Percentiles rank a stretch among this genome's conserved stretches.
Conservation (phyloP, 2,113 vertebrate genomes). For the Muscicapa adusta region DNA sequence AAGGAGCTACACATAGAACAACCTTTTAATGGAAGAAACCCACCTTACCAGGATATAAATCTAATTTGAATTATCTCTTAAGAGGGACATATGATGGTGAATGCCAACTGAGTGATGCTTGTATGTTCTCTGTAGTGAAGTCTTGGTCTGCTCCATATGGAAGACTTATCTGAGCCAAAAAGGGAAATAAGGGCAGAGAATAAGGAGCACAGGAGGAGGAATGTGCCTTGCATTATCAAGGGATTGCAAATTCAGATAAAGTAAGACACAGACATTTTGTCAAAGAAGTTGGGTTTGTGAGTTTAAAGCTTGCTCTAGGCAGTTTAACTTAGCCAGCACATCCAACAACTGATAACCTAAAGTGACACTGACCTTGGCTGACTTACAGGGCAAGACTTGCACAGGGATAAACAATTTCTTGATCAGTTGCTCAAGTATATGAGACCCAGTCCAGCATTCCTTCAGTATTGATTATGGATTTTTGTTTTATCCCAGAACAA, state of each 20-base stretch:
- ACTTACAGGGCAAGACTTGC: not conserved
- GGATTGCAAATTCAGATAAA: not conserved
- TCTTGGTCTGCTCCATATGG: not conserved
- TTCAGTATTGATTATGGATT: not conserved
- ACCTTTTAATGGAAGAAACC: not conserved
- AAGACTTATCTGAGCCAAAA: not conserved
- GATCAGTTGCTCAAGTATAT: not conserved
- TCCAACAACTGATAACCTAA: conserved; percentile 1
- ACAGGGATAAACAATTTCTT: not conserved
- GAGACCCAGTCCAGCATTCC: not conserved
- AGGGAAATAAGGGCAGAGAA: not conserved
- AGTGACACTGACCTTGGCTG: conserved; percentile 29
- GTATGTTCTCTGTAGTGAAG: not conserved
- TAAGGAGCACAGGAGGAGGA: not conserved
- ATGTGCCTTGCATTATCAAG: not conserved
- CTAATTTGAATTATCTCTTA: not conserved
- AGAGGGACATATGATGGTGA: not conserved
- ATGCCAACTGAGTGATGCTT: not conserved
- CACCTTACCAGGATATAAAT: not conserved
- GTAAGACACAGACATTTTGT: not conserved
- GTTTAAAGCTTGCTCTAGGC: conserved; percentile 22
- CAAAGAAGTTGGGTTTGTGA: not conserved
- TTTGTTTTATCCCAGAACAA: conserved; percentile 16
- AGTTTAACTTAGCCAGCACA: not conserved
- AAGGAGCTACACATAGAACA: not conserved